These are phyloP conservation scores for Muscicapa adusta DNA, from an alignment of 2,113 vertebrate genomes.

Conservation along the genomic window DNA sequence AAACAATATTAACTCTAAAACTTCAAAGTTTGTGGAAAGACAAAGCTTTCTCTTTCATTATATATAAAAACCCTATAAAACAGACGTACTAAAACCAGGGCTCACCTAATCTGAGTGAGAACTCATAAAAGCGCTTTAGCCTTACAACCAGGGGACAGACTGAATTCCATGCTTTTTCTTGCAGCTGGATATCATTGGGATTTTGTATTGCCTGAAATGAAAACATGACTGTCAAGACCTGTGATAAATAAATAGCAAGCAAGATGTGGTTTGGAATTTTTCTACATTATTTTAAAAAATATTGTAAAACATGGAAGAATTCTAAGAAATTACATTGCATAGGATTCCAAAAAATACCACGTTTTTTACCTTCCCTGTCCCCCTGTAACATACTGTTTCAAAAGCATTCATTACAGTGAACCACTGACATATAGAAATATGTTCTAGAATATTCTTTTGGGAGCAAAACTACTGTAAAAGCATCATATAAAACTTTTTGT, in stretches of 20 bases:
- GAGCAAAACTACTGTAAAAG: neutral
- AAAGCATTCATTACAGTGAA: neutral
- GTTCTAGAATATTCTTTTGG: neutral
- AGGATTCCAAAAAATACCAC: neutral
- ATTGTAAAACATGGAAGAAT: neutral
- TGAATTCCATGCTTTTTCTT: slow-evolving; percentile 94
- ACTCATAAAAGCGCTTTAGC: slow-evolving; percentile 94
- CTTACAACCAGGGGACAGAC: slow-evolving; percentile 95
- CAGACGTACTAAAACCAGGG: neutral
- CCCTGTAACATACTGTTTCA: neutral
- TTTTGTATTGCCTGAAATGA: slow-evolving; percentile 92
- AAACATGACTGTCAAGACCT: neutral
- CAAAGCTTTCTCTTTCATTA: neutral
- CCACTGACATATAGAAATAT: neutral
- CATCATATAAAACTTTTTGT: neutral
- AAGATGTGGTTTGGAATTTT: neutral
- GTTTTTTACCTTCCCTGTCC: neutral
- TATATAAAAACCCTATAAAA: neutral
- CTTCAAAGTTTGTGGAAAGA: neutral
- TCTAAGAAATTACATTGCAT: neutral
- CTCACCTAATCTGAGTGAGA: slow-evolving; percentile 92
- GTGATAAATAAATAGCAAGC: neutral
- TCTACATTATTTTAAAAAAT: neutral
- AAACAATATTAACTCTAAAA: neutral
- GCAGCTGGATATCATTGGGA: slow-evolving; percentile 87